Base-by-base conservation (phyloP, 1,140 invertebrate genomes). In the Ridgeia piscesae region DNA sequence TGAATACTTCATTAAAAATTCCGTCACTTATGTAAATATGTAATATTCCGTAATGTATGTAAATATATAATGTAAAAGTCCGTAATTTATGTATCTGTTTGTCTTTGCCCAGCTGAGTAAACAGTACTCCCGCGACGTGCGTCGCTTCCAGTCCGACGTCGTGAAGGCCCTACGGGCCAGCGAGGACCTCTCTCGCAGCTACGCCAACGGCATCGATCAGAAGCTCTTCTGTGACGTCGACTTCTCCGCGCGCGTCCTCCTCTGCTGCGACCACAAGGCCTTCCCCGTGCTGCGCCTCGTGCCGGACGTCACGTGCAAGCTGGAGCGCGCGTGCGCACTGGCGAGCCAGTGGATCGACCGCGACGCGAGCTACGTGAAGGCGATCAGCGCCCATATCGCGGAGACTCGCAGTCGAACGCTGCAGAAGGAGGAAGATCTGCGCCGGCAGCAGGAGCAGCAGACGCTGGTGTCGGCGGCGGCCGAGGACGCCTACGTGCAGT, bases 341-440 rank as follows among this genome's bases (percentile, higher is more conserved):
- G 94, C 95, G 0, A 92, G 94, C n/a, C 93, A 94, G 50, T 95
- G 95, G 95, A 89, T 95, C 42, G 94, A 94, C 33, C 42, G 94
- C 33, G 95, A 95, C 91, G 94, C 95, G 91, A 93, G 93, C 31
- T 95, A 95, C 77, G 94, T 95, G 94, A 93, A 94, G 89, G 95
- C 95, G 93, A 94, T 95, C 9, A 94, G 94, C 89, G 93, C 94
- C 50, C 94, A 95, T 92, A 95, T 95, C 42, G 88, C 94, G 34
- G 94, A 95, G 93, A 95, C 94, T 14, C 92, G 95, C 58, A 92
- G 93, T 17, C 94, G 94, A 35, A 93, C 95, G 0, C 93, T 94
- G 91, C 93, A 93, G 92, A 93, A 94, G 91, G 94, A 94, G n/a
- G 94, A 94, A 88, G 94, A 94, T 58, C 91, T 95, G n/a, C 94